Percentiles rank a stretch among this genome's conserved stretches.
Evolutionary conservation across 1,140 invertebrate species (phyloP).

Genomic region (Parapsyche elsis): DNA sequence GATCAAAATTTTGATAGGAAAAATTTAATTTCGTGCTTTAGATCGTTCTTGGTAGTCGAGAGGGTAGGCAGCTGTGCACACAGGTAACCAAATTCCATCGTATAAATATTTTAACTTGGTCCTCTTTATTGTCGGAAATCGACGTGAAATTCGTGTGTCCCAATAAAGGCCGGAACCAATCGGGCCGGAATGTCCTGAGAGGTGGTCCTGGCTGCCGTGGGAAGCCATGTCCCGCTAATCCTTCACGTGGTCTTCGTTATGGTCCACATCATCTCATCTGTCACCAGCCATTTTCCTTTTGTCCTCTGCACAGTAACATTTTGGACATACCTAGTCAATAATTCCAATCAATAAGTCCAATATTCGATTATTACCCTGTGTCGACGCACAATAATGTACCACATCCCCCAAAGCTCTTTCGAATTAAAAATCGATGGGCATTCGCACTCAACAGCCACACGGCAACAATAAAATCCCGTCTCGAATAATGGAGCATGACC

Average conservation of each 20-base stretch:
- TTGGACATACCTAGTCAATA: too few relatives aligned
- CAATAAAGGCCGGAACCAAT: slow-evolving; percentile 38
- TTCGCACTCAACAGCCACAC: slow-evolving; percentile 36
- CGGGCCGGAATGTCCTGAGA: slow-evolving; percentile 31
- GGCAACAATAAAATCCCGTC: slow-evolving; percentile 26
- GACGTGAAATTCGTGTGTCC: slow-evolving; percentile 46
- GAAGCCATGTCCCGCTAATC: slow-evolving; percentile 24
- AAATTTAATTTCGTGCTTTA: too few relatives aligned
- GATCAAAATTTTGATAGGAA: too few relatives aligned
- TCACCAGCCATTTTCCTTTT: background rate
- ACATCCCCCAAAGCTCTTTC: background rate
- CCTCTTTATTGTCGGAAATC: slow-evolving; percentile 40
- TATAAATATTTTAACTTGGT: slow-evolving; percentile 46
- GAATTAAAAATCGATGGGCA: background rate
- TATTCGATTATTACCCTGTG: too few relatives aligned
- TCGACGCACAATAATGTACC: too few relatives aligned
- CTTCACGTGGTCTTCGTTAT: slow-evolving; percentile 16
- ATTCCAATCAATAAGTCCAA: too few relatives aligned
- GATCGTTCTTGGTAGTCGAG: background rate
- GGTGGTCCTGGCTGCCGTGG: slow-evolving; percentile 41
- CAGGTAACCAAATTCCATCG: slow-evolving; percentile 27
- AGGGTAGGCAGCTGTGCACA: slow-evolving; percentile 5
- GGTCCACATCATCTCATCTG: slow-evolving; percentile 6
- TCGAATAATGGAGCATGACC: slow-evolving; percentile 53
- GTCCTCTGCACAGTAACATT: background rate